phyloP scores from a whole-genome alignment of 2,113 vertebrate genomes.

The Tetrao urogallus region DNA sequence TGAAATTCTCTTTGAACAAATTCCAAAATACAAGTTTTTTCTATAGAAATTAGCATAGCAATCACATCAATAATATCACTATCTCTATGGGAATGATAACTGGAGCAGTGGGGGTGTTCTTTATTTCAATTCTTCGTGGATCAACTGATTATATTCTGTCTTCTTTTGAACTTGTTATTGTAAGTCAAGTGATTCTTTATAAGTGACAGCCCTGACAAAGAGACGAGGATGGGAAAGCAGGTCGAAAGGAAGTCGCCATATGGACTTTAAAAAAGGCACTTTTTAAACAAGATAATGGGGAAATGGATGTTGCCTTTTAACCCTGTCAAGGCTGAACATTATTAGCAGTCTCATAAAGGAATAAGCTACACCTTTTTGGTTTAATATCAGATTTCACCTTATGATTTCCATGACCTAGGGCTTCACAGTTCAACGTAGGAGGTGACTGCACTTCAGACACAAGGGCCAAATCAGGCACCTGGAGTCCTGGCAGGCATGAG shows the following conservation, averaged over 20 bases:
- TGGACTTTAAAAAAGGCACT: conserved; percentile 92
- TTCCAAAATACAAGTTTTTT: conserved; percentile 87
- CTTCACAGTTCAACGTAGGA: not conserved
- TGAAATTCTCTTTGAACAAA: conserved; percentile 91
- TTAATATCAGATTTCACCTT: conserved; percentile 26
- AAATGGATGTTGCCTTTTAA: conserved; percentile 79
- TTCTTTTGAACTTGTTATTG: conserved; percentile 98
- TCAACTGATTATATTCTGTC: conserved; percentile 94
- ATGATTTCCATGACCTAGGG: conserved; percentile 14
- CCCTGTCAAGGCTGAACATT: conserved; percentile 70
- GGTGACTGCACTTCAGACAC: not conserved
- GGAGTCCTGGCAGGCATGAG: not conserved
- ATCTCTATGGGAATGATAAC: conserved; percentile 95
- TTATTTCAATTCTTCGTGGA: conserved; percentile 96
- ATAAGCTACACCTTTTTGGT: conserved; percentile 14
- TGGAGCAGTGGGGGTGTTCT: conserved; percentile 92
- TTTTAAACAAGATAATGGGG: conserved; percentile 86
- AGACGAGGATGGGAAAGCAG: conserved; percentile 91
- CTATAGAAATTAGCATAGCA: conserved; percentile 93
- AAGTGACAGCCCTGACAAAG: conserved; percentile 97
- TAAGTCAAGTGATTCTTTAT: conserved; percentile 99
- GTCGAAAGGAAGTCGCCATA: conserved; percentile 97
- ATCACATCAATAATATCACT: conserved; percentile 94
- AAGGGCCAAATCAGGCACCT: conserved; percentile 41
- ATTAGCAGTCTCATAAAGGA: conserved; percentile 55